These are phyloP conservation scores for Cataglyphis livida DNA, from an alignment of 2,888 invertebrate species.

Conservation along the genomic window DNA sequence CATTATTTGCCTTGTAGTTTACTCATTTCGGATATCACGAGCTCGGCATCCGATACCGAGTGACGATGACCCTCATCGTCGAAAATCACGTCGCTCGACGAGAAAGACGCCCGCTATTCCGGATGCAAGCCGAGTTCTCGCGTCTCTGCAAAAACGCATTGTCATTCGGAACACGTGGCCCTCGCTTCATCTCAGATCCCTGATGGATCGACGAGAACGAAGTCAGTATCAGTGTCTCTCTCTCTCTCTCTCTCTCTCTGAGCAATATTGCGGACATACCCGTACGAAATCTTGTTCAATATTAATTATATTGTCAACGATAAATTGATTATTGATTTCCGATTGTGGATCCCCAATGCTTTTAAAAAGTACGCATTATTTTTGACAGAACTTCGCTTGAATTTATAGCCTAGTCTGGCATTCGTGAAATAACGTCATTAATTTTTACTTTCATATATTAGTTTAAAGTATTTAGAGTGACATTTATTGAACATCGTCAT, in stretches of 20 bases:
- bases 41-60: neutral
- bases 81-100: constrained; percentile 47
- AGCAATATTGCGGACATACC: no score
- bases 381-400: neutral
- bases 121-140: constrained; percentile 60
- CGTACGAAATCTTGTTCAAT: neutral
- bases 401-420: neutral
- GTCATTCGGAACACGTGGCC: constrained; percentile 58
- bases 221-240: constrained; percentile 26
- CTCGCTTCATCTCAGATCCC: constrained; percentile 56
- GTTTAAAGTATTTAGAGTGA: neutral
- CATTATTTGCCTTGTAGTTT: neutral
- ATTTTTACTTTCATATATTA: neutral
- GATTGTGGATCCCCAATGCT: neutral
- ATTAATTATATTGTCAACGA: neutral
- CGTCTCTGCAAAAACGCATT: constrained; percentile 63
- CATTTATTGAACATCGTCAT: constrained; percentile 28
- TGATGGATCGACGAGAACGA: constrained; percentile 64
- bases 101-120: constrained; percentile 52
- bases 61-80: constrained; percentile 35
- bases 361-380: neutral
- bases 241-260: constrained; percentile 28
- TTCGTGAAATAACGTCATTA: neutral
- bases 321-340: neutral
- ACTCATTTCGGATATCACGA: neutral